Evolutionary conservation across 2,797 vertebrate species (phyloP).

Genomic region (Manis crassicaudata): DNA sequence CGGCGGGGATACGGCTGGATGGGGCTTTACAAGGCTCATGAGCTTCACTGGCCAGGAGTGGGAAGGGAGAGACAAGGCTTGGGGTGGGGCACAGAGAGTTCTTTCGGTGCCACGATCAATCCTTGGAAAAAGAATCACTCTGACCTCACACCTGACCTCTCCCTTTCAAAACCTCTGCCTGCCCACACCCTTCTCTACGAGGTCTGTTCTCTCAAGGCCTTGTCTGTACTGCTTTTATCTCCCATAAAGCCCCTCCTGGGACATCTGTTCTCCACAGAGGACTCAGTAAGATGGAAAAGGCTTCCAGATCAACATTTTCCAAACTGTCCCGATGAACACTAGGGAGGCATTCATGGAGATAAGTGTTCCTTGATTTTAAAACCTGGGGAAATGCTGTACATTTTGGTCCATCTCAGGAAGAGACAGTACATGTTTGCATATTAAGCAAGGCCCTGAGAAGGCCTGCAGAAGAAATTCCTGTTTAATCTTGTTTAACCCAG

Average conservation of each 20-base stretch:
- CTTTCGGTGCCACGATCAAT: neutral
- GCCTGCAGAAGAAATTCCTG: neutral
- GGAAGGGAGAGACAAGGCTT: too few species aligned
- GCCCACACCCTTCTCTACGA: neutral
- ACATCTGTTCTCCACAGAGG: neutral
- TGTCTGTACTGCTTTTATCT: neutral
- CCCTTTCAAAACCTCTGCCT: neutral
- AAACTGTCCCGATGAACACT: neutral
- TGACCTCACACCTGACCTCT: neutral
- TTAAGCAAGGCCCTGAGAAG: neutral
- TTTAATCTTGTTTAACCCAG: neutral
- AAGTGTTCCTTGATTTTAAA: neutral
- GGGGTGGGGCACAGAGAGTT: neutral
- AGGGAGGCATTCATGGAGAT: neutral
- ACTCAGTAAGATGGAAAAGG: neutral
- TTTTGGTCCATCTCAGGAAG: neutral
- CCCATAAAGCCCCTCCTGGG: rapidly evolving
- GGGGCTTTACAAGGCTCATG: neutral
- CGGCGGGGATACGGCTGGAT: neutral
- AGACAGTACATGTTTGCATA: neutral
- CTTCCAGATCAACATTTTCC: neutral
- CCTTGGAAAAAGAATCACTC: neutral
- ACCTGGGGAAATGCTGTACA: neutral
- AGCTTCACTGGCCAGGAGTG: neutral
- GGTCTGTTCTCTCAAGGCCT: neutral